Evolutionary conservation across 2,797 vertebrate species (phyloP), one percentile per base, ranked within the genome.

Genomic region (Mormyrus proboscirostris): DNA sequence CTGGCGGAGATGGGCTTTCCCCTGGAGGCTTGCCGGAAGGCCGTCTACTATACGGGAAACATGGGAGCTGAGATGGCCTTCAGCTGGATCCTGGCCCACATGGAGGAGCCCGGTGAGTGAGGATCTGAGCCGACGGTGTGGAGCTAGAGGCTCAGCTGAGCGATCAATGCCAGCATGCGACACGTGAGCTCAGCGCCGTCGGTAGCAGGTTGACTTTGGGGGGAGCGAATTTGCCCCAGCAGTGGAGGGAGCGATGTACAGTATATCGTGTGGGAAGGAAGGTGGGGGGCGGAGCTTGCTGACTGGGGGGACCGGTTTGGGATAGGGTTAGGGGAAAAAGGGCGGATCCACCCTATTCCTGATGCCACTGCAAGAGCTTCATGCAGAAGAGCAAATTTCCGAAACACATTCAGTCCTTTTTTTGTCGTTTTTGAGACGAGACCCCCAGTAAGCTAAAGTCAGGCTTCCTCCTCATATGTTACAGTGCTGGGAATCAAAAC

Each of bases 1-100:
- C 95, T 99, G 95, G 98, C 97, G 0, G 99, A 99, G 95, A 99
- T 99, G 99, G 99, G 99, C 16, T 99, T 99, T 91, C 99, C 99
- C 2, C 89, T 98, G 90, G 99, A 99, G 94, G 98, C 98, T 0
- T 99, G 99, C 91, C 97, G 98, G 92, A 99, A 99, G 93, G 98
- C 99, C 0, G 98, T 99, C 73, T 99, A 99, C 95, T 99, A 98
- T 88, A 99, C 99, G 5, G 98, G 99, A 91, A 99, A 98, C 93
- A 96, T 99, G 96, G 98, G 98, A 22, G 96, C 98, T 0, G 99
- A 99, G 94, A 97, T 99, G 89, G 99, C 99, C 92, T 99, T 99
- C 95, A 99, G 99, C 96, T 99, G 99, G 99, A 97, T 99, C 93
- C 97, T 99, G 93, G 97, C 97, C 41, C 99, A 99, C 93, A 99